Base-by-base conservation (phyloP, 1,140 invertebrate genomes). In the Trissolcus basalis region DNA sequence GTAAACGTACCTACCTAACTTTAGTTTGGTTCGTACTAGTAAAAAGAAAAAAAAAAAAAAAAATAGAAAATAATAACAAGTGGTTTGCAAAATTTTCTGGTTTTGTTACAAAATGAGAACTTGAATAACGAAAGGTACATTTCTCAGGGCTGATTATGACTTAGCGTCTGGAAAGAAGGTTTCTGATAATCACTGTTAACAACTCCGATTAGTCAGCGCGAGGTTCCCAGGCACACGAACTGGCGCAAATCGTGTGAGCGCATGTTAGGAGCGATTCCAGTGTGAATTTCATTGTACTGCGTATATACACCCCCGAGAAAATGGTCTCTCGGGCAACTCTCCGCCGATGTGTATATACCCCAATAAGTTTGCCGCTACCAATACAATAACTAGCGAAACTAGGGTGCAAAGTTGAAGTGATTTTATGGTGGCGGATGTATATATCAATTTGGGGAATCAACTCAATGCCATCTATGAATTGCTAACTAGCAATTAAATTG, bases 181-280 rank as follows among this genome's bases (percentile, higher is more conserved):
- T 43, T 53, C 71, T 75, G 70, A 76, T 80, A 54, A 64, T 58
- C 73, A 56, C 63, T 51, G 67, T 83, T 82, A 81, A 85, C 77
- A 80, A 82, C 79, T 83, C 19, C 83, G 84, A 86, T 86, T 85
- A 86, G 83, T 86, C 82, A 83, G 77, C 63, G 74, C 1, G 19
- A 78, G 72, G 82, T 85, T 86, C 85, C 83, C 83, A 86, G 82
- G 82, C 78, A 55, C 77, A 68, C 69, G 71, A 47, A 68, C 77
- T 71, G 81, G 82, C 80, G 81, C 81, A 82, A 69, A 85, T 88
- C 86, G 80, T 84, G 86, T 80, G 84, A 84, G 82, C 85, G 84
- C 82, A 83, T 85, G 85, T 76, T 80, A 69, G 79, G 60, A 81
- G 77, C 81, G 73, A 85, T 84, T 84, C 81, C 83, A 83, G 80